These are phyloP conservation scores for Emydura subglobosa DNA, from an alignment of 2,113 vertebrate species.

Conservation along the genomic window DNA sequence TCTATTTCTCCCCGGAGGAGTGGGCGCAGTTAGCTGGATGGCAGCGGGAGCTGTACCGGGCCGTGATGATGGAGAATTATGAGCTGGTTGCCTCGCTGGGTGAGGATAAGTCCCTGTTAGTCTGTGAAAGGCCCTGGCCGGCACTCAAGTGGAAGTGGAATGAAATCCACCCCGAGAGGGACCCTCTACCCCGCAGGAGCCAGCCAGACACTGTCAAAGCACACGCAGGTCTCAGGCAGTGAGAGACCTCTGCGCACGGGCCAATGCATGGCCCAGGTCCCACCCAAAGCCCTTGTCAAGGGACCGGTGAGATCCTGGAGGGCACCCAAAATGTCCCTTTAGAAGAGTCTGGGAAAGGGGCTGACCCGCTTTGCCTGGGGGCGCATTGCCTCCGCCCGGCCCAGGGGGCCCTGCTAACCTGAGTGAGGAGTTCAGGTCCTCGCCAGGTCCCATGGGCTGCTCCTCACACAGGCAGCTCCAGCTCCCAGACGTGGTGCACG, in stretches of 20 bases:
- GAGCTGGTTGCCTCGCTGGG: slow-evolving; percentile 52
- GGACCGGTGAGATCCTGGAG: neutral
- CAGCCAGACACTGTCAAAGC: neutral
- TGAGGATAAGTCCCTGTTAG: neutral
- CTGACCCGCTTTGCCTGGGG: no score
- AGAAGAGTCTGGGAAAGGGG: neutral
- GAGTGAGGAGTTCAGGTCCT: neutral
- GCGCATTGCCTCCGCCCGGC: rapidly evolving
- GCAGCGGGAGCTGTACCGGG: slow-evolving; percentile 34
- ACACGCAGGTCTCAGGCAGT: rapidly evolving
- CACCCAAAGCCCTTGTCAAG: neutral
- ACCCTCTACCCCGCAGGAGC: neutral
- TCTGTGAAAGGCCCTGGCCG: neutral
- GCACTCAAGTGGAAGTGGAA: neutral
- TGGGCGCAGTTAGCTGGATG: neutral
- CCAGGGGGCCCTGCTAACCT: neutral
- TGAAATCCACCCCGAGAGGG: neutral
- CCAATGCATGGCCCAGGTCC: neutral
- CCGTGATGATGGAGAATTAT: slow-evolving; percentile 60
- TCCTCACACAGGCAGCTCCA: neutral
- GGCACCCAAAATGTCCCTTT: neutral
- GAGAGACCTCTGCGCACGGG: neutral
- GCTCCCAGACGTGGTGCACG: neutral
- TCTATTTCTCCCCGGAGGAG: slow-evolving; percentile 34
- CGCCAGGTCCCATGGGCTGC: no score